Base-by-base conservation (phyloP, 2,888 invertebrate genomes). In the Nineta flava region DNA sequence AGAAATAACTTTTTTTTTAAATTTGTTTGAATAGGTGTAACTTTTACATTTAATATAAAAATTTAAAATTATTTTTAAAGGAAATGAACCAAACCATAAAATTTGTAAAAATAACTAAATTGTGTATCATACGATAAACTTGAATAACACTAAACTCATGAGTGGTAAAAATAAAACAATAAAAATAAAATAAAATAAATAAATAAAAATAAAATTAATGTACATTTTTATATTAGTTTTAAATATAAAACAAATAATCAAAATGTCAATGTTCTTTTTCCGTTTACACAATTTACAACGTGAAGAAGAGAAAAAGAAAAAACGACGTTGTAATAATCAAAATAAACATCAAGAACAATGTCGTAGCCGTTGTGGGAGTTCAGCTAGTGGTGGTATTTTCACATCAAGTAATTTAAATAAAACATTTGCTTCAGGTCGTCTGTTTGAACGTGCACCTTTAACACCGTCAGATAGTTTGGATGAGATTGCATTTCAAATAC, bases 181-280 rank as follows among this genome's bases (percentile, higher is more conserved):
- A 26, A 26, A 26, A 26, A 6, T 6, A 26, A 26, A 26, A 26
- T 26, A 26, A 26, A 26, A 26, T 5, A 6, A 26, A 26, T 26
- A 26, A 26, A 26, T 26, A 26, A 26, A n/a, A n/a, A 19, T 19
- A 19, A 19, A 19, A 26, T 26, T 26, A 5, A 26, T 26, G 26
- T 26, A 26, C 26, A 7, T 26, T 26, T 26, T 26, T 26, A 26
- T 26, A 26, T 26, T 26, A 26, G 26, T 26, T 26, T 7, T 7
- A 26, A 26, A 26, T 26, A 26, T 26, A 26, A 26, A 26, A 26
- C 4, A 26, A 26, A 26, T 38, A 13, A 35, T 32, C 49, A 83
- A 79, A 74, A 90, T 90, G 90, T 90, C 90, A 76, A 81, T 91
- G 79, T 91, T 90, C 79, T 91, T 91, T 84, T 91, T 91, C 73